Percentiles rank a stretch among this genome's conserved stretches.
Evolutionary conservation across 2,888 invertebrate species (phyloP).

Genomic region (Theodoxus fluviatilis): DNA sequence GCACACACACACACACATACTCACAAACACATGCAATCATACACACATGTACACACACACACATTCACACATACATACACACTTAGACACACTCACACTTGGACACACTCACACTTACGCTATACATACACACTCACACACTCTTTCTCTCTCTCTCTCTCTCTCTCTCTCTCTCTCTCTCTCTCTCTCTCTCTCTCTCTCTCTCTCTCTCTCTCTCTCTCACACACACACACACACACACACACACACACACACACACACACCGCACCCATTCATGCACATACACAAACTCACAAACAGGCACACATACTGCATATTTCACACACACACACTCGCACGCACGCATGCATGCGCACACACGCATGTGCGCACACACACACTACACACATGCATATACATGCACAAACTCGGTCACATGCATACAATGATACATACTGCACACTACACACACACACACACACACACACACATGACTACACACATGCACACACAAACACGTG

Average conservation of each 20-base stretch:
- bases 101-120: neutral
- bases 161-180: neutral
- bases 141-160: neutral
- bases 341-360: neutral
- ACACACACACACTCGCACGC: neutral
- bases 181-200: neutral
- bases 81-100: constrained; percentile 1
- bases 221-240: neutral
- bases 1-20: constrained; percentile 11
- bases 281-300: neutral
- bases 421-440: neutral
- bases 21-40: constrained; percentile 7
- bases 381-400: neutral
- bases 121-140: neutral
- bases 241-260: neutral
- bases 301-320: neutral
- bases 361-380: neutral
- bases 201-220: neutral
- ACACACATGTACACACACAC: neutral
- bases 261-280: neutral
- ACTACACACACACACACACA: neutral
- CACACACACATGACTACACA: too few species aligned
- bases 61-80: constrained; percentile 4
- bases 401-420: neutral
- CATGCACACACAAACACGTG: too few species aligned